A percentile compares a stretch with the other conserved stretches of the same genome.
Conservation (phyloP, 1,140 invertebrate genomes). For the Drosophila albomicans region DNA sequence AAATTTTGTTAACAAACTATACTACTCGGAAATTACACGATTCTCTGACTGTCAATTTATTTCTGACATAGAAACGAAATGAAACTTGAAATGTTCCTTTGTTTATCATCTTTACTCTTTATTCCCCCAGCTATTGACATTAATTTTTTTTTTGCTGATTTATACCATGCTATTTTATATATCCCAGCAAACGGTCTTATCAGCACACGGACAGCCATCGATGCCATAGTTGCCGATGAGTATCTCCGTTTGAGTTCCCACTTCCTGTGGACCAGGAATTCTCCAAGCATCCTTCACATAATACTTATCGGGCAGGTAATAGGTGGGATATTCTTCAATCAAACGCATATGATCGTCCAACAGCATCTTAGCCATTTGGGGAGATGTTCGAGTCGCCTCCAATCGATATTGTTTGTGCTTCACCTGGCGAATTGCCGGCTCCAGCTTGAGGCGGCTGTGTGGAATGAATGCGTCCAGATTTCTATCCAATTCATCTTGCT, state of each 20-base stretch:
- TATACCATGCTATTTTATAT: slow-evolving; percentile 19
- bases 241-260: slow-evolving; percentile 62
- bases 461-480: slow-evolving; percentile 46
- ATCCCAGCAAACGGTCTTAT: slow-evolving; percentile 63
- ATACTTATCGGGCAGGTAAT: slow-evolving; percentile 61
- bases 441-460: slow-evolving; percentile 37
- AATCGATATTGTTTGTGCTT: slow-evolving; percentile 55
- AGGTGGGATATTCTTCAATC: slow-evolving; percentile 35
- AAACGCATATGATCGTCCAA: slow-evolving; percentile 55
- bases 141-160: not conserved
- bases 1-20: slow-evolving; percentile 14
- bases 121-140: slow-evolving; percentile 13
- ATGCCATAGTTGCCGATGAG: slow-evolving; percentile 59
- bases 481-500: slow-evolving; percentile 46
- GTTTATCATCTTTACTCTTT: slow-evolving; percentile 17
- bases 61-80: too few relatives aligned
- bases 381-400: slow-evolving; percentile 28
- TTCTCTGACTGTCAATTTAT: not conserved
- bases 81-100: not conserved
- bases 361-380: slow-evolving; percentile 45
- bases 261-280: slow-evolving; percentile 34
- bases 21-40: not conserved
- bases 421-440: slow-evolving; percentile 49
- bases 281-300: slow-evolving; percentile 23
- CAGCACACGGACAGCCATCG: slow-evolving; percentile 66